Evolutionary conservation across 2,113 vertebrate species (phyloP).

Genomic region (Ovis aries): DNA sequence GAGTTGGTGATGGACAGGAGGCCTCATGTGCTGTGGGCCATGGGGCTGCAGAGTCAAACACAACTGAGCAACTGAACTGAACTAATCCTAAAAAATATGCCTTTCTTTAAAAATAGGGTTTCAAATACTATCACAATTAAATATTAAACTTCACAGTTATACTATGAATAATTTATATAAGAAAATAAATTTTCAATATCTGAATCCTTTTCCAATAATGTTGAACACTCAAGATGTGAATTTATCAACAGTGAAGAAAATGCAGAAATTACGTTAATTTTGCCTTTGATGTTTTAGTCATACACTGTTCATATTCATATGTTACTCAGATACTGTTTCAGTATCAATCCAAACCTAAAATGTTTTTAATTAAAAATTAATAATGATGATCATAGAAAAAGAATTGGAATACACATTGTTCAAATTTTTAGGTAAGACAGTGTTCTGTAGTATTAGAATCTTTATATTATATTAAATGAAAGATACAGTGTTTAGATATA

Average conservation of each 20-base stretch:
- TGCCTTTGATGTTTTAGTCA: not conserved
- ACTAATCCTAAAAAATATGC: not conserved
- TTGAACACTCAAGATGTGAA: not conserved
- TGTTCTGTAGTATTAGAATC: not conserved
- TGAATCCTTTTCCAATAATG: not conserved
- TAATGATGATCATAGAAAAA: not conserved
- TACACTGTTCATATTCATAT: not conserved
- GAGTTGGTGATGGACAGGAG: not conserved
- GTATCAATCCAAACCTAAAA: not conserved
- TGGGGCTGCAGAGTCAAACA: not conserved
- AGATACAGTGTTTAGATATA: not conserved
- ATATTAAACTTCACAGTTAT: not conserved
- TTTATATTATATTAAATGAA: constrained; percentile 14
- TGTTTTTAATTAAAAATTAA: not conserved
- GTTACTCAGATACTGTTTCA: not conserved
- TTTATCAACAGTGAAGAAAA: not conserved
- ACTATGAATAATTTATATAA: not conserved
- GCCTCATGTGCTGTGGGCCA: not conserved
- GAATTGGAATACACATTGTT: not conserved
- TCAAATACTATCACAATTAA: constrained; percentile 8
- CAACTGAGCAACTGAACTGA: not conserved
- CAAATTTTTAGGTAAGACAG: constrained; percentile 13
- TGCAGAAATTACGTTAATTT: not conserved
- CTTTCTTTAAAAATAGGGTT: not conserved
- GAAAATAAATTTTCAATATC: constrained; percentile 27